A percentile compares a stretch with the other conserved stretches of the same genome.
Evolutionary conservation across 2,888 invertebrate species (phyloP).

Genomic region (Drosophila kokeensis): DNA sequence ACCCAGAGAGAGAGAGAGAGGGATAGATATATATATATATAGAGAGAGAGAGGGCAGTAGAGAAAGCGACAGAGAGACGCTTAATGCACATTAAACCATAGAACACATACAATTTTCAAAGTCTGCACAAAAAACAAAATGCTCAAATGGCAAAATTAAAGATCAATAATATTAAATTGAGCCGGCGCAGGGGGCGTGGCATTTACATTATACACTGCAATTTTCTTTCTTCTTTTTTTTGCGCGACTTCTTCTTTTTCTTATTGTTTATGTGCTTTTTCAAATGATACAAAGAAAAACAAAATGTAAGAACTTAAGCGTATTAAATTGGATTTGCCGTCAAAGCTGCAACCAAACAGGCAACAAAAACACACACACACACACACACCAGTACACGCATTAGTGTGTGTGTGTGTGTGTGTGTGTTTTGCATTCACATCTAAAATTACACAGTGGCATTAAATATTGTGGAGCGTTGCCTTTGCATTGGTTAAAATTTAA

Average conservation of each 20-base stretch:
- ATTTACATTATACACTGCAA: slow-evolving; percentile 39
- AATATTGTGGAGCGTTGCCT: slow-evolving; percentile 5
- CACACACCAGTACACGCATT: slow-evolving; percentile 32
- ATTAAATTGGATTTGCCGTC: slow-evolving; percentile 80
- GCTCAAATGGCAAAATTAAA: slow-evolving; percentile 75
- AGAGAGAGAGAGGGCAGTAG: neutral
- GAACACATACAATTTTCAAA: slow-evolving; percentile 66
- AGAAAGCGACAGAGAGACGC: neutral
- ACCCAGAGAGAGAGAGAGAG: slow-evolving; percentile 14
- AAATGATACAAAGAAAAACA: slow-evolving; percentile 52
- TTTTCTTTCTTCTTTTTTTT: slow-evolving; percentile 14
- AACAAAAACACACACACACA: slow-evolving; percentile 52
- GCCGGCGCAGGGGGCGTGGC: slow-evolving; percentile 22
- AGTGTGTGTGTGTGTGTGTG: slow-evolving; percentile 14
- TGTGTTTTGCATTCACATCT: slow-evolving; percentile 29
- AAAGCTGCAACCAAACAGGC: slow-evolving; percentile 79
- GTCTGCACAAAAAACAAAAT: slow-evolving; percentile 62
- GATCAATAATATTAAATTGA: slow-evolving; percentile 78
- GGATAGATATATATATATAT: neutral
- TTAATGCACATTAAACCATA: slow-evolving; percentile 67
- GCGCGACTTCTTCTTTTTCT: slow-evolving; percentile 11
- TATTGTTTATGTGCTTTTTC: slow-evolving; percentile 21
- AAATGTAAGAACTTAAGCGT: slow-evolving; percentile 81
- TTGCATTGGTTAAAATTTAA: slow-evolving; percentile 32
- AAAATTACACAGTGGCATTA: slow-evolving; percentile 23